Evolutionary conservation across 2,113 vertebrate genomes (phyloP), one percentile per base, ranked within the genome.

Genomic region (Morone chrysops): DNA sequence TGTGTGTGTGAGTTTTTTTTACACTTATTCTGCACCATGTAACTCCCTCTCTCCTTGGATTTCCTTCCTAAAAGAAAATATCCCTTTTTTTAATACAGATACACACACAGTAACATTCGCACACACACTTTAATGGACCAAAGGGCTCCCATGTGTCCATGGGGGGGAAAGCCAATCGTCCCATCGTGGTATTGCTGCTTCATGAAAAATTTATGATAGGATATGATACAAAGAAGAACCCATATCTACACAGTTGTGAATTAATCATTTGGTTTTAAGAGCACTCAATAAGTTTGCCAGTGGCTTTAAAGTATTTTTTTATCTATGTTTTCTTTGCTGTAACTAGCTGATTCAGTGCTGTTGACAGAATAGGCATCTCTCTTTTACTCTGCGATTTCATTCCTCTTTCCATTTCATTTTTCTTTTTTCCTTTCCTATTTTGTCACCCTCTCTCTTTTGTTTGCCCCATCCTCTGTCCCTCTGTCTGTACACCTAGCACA

Each of bases 151-250:
- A 78, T 78, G 90, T 85, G 88, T 90, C 91, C 87, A 62, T 12
- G 36, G 78, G 31, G 85, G 80, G 87, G 68, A 78, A 83, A 84
- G 86, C 53, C 75, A 88, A 80, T 90, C 61, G 70, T 84, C 84
- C 89, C 75, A 60, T 84, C 31, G 36, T 87, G 70, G 76, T 88
- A 91, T 91, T 93, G 84, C 81, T 88, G 66, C 90, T 81, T 86
- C 87, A 94, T 96, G 92, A 95, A 96, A 95, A 93, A 95, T 96
- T 87, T 80, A 96, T 95, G 93, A 82, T 72, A 56, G 83, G 92
- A 95, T 92, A 88, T 92, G 92, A 96, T 92, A 92, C 86, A 91
- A 91, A 89, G 91, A 82, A 87, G 57, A 90, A 83, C 76, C 89
- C 77, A 84, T 85, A 89, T 89, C 83, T 83, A 87, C 80, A 87